Conservation (phyloP, 2,113 vertebrate genomes). For the Pogona vitticeps region DNA sequence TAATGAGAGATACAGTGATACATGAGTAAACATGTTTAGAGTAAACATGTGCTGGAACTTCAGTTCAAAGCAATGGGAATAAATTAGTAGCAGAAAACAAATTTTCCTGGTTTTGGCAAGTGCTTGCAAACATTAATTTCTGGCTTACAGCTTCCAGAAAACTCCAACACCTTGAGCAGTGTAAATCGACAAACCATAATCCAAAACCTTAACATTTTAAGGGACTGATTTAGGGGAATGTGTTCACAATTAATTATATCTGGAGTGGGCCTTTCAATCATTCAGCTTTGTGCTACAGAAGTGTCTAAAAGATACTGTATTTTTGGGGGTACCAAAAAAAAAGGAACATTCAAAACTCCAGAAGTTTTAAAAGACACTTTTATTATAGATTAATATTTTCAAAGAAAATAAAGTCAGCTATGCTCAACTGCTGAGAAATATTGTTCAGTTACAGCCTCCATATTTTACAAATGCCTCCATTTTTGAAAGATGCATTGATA, state of each 20-base stretch:
- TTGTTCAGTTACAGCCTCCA: constrained; percentile 64
- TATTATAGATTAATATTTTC: constrained; percentile 53
- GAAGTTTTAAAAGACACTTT: constrained; percentile 56
- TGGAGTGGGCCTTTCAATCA: neutral
- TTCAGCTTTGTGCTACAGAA: neutral
- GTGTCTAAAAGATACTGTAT: neutral
- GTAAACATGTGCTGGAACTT: no score
- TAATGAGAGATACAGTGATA: no score
- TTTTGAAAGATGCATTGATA: constrained; percentile 52
- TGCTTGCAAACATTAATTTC: no score
- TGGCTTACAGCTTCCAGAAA: no score
- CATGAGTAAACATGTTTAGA: no score
- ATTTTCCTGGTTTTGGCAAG: no score
- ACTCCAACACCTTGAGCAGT: no score
- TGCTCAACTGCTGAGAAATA: constrained; percentile 53
- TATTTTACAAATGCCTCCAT: constrained; percentile 62
- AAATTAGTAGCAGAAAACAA: no score
- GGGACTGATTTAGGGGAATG: neutral
- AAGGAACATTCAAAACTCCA: constrained; percentile 6
- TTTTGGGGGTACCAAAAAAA: constrained; percentile 16
- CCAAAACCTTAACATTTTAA: neutral
- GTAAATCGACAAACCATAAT: neutral
- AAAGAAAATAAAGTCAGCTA: constrained; percentile 64
- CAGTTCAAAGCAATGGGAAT: no score
- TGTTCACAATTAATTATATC: neutral